Conservation (phyloP, 2,797 vertebrate species). For the Pterois miles region DNA sequence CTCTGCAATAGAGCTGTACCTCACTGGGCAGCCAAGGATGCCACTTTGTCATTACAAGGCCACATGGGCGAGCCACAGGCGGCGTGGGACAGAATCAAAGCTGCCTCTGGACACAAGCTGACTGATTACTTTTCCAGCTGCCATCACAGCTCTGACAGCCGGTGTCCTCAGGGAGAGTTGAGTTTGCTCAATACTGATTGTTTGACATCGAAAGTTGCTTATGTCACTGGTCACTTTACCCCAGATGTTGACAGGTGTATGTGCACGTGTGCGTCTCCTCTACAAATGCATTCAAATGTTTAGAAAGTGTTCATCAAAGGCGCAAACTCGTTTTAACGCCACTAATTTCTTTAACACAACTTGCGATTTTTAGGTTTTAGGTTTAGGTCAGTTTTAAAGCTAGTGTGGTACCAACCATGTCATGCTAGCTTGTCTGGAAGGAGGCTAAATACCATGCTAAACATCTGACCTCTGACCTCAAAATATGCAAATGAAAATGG, state of each 20-base stretch:
- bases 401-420: no score
- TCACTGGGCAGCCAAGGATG: constrained; percentile 76
- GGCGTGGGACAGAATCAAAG: constrained; percentile 61
- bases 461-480: no score
- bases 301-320: neutral
- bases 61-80: constrained; percentile 47
- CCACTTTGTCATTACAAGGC: constrained; percentile 81
- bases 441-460: no score
- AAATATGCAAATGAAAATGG: no score
- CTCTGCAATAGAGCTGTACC: constrained; percentile 74
- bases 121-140: constrained; percentile 71
- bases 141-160: constrained; percentile 59
- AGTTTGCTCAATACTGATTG: constrained; percentile 53
- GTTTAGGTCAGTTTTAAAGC: no score
- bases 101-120: constrained; percentile 57
- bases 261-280: neutral
- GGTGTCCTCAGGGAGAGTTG: constrained; percentile 47
- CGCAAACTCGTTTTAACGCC: no score
- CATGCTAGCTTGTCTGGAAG: no score
- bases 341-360: no score
- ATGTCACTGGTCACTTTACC: constrained; percentile 13
- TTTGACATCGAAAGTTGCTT: constrained; percentile 56
- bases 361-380: no score
- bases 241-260: constrained; percentile 14
- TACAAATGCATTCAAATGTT: neutral